Base-by-base conservation (phyloP, 2,113 vertebrate genomes). In the Istiophorus platypterus region DNA sequence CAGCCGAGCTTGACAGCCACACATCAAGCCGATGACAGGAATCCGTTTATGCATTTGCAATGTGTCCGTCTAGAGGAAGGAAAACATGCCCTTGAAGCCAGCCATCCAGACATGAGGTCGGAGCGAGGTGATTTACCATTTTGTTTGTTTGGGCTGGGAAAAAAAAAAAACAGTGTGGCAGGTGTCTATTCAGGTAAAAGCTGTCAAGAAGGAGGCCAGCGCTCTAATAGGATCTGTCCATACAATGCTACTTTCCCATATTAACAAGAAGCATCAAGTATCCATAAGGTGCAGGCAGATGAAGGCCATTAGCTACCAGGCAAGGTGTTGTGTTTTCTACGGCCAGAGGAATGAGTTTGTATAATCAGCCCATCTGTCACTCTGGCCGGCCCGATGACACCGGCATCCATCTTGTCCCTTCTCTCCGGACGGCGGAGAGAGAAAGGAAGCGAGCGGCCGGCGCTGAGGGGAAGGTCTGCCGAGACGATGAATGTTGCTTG, bases 351-450 rank as follows among this genome's bases (percentile, higher is more conserved):
- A 92, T 88, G 89, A 80, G 84, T 83, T 89, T 84, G 63, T 90
- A 80, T 92, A 90, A 94, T 91, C 86, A 76, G 86, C 86, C 90
- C 90, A 94, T 95, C 92, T 92, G 90, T 94, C 93, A 93, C 77
- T 74, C 52, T 8, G 80, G 79, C 89, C 90, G 63, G 54, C 39
- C 54, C 56, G 0, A 47, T 81, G 92, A 94, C 92, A 90, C 77
- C 37, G 64, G 82, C 90, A 93, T 93, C 92, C 90, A 92, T 94
- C 93, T 94, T 84, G 82, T 81, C 72, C 39, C 20, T 56, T 75
- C 81, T 74, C 80, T 90, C 51, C 17, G 26, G 63, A 61, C 63
- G 87, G 67, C 85, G 57, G n/a, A 88, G 84, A 82, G 65, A 57
- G n/a, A 88, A 84, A 82, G 65, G 83, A 70, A 47, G 77, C 76